Evolutionary conservation across 2,888 invertebrate genomes (phyloP).

Genomic region (Drosophila mettleri): DNA sequence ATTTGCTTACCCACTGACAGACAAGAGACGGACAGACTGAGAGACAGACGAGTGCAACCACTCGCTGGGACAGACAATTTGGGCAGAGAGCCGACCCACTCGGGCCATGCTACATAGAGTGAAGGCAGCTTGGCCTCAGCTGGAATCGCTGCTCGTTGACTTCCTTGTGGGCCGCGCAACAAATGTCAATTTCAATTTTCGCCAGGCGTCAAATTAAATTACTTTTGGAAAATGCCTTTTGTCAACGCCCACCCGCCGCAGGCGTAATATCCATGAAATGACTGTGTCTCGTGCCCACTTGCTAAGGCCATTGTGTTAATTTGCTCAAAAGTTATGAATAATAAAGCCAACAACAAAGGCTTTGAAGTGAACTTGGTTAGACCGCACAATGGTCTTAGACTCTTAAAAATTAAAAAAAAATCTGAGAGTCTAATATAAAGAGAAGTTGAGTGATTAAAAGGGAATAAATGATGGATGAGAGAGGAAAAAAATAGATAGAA

Average conservation of each 20-base stretch:
- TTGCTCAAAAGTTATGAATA: slow-evolving; percentile 48
- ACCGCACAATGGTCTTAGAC: neutral
- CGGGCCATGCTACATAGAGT: slow-evolving; percentile 5
- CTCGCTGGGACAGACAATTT: slow-evolving; percentile 14
- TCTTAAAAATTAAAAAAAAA: neutral
- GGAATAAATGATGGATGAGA: too few species aligned
- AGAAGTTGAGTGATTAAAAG: neutral
- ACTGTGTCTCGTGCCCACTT: slow-evolving; percentile 44
- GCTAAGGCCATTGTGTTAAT: slow-evolving; percentile 62
- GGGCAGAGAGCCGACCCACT: slow-evolving; percentile 31
- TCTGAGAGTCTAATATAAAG: too few species aligned
- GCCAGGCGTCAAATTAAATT: slow-evolving; percentile 69
- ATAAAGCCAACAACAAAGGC: slow-evolving; percentile 9
- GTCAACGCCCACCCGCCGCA: slow-evolving; percentile 57
- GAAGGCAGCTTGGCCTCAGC: slow-evolving; percentile 16
- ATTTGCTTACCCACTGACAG: slow-evolving; percentile 15
- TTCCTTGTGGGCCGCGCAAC: slow-evolving; percentile 70
- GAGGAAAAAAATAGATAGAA: too few species aligned
- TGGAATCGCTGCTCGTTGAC: slow-evolving; percentile 34
- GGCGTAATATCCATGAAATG: slow-evolving; percentile 22
- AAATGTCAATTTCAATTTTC: slow-evolving; percentile 78
- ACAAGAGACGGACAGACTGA: neutral
- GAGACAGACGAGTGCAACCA: neutral
- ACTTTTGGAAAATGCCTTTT: slow-evolving; percentile 67
- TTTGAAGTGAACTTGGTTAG: neutral